phyloP scores from a whole-genome alignment of 2,113 vertebrate species.

The Xenopus borealis region DNA sequence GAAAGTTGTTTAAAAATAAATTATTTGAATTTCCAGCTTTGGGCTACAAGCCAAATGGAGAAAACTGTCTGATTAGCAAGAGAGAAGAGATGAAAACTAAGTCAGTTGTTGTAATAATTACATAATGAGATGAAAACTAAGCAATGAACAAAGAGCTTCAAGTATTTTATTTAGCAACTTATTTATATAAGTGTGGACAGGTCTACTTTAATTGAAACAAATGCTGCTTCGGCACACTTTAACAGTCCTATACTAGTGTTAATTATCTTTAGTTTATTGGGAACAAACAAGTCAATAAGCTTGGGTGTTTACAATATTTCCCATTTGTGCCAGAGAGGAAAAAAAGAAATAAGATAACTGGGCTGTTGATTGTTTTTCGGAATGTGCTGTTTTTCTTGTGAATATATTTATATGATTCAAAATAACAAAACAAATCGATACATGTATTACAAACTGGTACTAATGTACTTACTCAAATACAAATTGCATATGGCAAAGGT shows the following conservation, averaged over 20 bases:
- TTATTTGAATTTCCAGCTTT: too few species aligned
- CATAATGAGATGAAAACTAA: conserved; percentile 1
- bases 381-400: neutral
- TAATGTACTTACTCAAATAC: neutral
- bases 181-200: conserved; percentile 38
- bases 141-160: neutral
- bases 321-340: conserved; percentile 2
- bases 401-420: neutral
- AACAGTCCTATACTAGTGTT: conserved; percentile 23
- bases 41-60: too few species aligned
- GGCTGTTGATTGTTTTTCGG: neutral
- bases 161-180: conserved; percentile 28
- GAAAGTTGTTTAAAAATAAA: too few species aligned
- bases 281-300: conserved; percentile 43
- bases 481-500: neutral
- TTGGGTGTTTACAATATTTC: conserved; percentile 37
- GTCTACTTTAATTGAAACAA: conserved; percentile 40
- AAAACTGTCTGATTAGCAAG: neutral
- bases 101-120: neutral
- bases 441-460: neutral
- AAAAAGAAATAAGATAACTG: conserved; percentile 10
- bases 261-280: conserved; percentile 42
- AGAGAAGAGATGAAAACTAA: neutral
- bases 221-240: conserved; percentile 30
- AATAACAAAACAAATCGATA: neutral